These are phyloP conservation scores for Mechanitis messenoides DNA, from an alignment of 2,888 invertebrate species.

Conservation along the genomic window DNA sequence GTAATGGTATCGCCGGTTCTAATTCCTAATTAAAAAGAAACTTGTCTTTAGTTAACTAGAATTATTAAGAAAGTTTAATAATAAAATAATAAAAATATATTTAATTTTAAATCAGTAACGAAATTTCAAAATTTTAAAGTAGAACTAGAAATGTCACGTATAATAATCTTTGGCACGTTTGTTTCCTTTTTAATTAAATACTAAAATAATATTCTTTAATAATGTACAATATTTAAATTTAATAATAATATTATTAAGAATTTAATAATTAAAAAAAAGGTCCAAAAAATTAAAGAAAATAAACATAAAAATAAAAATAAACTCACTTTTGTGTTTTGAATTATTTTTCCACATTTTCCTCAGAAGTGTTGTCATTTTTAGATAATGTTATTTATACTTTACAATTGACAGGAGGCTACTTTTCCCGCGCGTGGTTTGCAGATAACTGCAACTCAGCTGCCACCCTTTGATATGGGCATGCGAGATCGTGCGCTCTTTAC, in stretches of 20 bases:
- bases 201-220: too few species aligned
- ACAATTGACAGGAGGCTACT: constrained; percentile 34
- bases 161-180: too few species aligned
- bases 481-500: constrained; percentile 21
- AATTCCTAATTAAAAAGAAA: constrained; percentile 64
- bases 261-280: background rate
- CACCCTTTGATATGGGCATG: constrained; percentile 45
- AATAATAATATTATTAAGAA: too few species aligned
- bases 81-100: background rate
- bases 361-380: constrained; percentile 76
- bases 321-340: constrained; percentile 83
- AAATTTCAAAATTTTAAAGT: background rate
- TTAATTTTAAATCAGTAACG: background rate
- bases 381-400: constrained; percentile 14
- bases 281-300: background rate
- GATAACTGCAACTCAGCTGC: constrained; percentile 43
- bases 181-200: too few species aligned
- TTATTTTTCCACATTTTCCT: constrained; percentile 81
- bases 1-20: constrained; percentile 51
- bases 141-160: background rate
- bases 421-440: constrained; percentile 49
- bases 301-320: constrained; percentile 17
- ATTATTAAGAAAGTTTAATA: constrained; percentile 8
- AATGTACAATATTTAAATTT: too few species aligned
- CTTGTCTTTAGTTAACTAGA: constrained; percentile 29